Base-by-base conservation (phyloP, 1,140 invertebrate genomes). In the Listronotus bonariensis region DNA sequence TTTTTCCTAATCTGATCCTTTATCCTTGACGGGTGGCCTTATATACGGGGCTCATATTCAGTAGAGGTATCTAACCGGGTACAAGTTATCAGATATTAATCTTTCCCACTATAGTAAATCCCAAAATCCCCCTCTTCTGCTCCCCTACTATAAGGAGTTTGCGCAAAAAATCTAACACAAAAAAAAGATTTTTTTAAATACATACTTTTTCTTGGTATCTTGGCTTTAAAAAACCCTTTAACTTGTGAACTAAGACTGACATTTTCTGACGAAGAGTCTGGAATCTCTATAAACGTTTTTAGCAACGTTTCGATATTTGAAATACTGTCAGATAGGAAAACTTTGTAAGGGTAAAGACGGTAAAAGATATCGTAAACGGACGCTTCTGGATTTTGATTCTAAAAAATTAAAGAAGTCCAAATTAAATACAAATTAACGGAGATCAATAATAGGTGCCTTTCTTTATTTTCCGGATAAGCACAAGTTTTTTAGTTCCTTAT, bases 301-400 rank as follows among this genome's bases (percentile, higher is more conserved):
- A 74, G 43, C 12, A 74, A 56, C 6, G 60, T 43, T 53, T 74
- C 73, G 10, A 74, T 57, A 58, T 69, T 68, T 7, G 42, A 11
- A 59, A 84, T 82, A 10, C 88, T 87, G 45, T 96, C 92, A 17
- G 86, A 84, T 45, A 96, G 76, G 76, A 96, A 90, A 8, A 86
- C 79, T 57, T 89, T 85, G 72, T 92, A 93, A 0, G 95, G 95
- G 81, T 97, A 97, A 10, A 95, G 79, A 17, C 89, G 82, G 60
- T 88, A 85, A 31, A 97, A 78, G 0, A 92, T 73, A 51, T 89
- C 83, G 70, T 86, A 83, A 0, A 88, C 78, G 14, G 86, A 81
- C 15, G 91, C 75, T 17, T 82, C 72, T 10, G 92, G 88, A 69
- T 86, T 86, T 63, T 81, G 80, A 78, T 91, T 85, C 92, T 92